A percentile compares a stretch with the other conserved stretches of the same genome.
Evolutionary conservation across 2,113 vertebrate species (phyloP).

Genomic region (Alaudala cheleensis): DNA sequence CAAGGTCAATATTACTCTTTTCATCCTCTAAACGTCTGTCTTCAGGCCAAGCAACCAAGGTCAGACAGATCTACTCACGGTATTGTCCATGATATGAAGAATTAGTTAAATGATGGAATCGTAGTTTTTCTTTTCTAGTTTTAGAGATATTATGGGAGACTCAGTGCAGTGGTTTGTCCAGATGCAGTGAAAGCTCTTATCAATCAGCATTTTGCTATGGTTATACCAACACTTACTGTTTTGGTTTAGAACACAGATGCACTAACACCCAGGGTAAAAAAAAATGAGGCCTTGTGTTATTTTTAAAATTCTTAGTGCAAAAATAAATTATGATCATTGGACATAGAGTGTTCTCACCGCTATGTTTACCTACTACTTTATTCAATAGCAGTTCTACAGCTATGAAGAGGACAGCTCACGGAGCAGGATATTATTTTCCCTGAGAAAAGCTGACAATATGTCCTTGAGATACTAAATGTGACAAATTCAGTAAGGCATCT

Average conservation of each 20-base stretch:
- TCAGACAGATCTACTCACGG: background rate
- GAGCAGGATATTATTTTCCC: background rate
- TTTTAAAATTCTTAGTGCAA: background rate
- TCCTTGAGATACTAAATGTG: background rate
- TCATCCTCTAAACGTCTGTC: background rate
- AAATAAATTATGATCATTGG: background rate
- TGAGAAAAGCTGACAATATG: background rate
- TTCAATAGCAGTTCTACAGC: background rate
- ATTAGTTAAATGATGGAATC: background rate
- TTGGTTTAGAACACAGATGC: rapidly evolving
- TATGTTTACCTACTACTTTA: background rate
- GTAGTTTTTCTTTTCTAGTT: background rate
- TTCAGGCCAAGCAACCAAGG: background rate
- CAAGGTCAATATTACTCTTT: background rate
- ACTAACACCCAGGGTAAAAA: background rate
- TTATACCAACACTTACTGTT: background rate
- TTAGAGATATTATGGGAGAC: background rate
- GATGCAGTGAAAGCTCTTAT: background rate
- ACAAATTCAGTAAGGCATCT: background rate
- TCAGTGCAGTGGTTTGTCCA: background rate
- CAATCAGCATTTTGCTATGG: background rate
- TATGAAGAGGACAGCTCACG: background rate
- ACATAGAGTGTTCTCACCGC: background rate
- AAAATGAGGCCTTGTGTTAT: rapidly evolving
- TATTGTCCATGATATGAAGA: background rate